Conservation (phyloP, 1,140 invertebrate species). For the Leptinotarsa lineolata region DNA sequence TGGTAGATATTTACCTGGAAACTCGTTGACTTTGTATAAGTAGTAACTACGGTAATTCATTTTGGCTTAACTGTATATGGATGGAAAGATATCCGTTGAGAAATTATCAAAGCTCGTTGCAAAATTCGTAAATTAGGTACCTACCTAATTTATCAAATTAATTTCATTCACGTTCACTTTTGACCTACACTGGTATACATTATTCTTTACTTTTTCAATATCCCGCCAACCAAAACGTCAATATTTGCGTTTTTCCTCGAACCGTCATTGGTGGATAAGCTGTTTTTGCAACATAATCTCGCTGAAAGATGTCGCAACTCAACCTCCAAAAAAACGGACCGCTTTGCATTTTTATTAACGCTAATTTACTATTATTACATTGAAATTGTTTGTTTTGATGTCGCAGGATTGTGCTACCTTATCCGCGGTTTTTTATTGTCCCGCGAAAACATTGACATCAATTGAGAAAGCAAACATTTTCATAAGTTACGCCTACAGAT, state of each 20-base stretch:
- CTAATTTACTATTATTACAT: conserved; percentile 13
- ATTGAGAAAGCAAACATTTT: not conserved
- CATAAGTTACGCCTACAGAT: not conserved
- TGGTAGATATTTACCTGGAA: too few relatives aligned
- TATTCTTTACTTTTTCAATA: not conserved
- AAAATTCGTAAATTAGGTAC: too few relatives aligned
- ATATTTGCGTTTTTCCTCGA: not conserved
- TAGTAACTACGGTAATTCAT: too few relatives aligned
- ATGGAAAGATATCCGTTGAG: too few relatives aligned
- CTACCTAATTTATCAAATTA: not conserved
- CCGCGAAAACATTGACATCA: conserved; percentile 2
- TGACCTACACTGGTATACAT: not conserved
- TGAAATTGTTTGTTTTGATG: conserved; percentile 3
- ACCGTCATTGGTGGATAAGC: not conserved
- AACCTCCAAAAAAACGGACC: conserved; percentile 18
- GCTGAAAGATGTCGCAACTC: conserved; percentile 8
- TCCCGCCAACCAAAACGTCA: not conserved
- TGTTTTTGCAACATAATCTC: conserved; percentile 11
- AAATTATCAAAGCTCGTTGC: too few relatives aligned
- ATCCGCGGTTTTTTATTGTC: not conserved
- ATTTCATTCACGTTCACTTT: not conserved
- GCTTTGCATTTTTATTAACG: not conserved
- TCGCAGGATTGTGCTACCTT: not conserved
- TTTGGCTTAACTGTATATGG: too few relatives aligned
- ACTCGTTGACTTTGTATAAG: too few relatives aligned